These are phyloP conservation scores for Nothoprocta pentlandii DNA, from an alignment of 2,113 vertebrate genomes.

Conservation along the genomic window DNA sequence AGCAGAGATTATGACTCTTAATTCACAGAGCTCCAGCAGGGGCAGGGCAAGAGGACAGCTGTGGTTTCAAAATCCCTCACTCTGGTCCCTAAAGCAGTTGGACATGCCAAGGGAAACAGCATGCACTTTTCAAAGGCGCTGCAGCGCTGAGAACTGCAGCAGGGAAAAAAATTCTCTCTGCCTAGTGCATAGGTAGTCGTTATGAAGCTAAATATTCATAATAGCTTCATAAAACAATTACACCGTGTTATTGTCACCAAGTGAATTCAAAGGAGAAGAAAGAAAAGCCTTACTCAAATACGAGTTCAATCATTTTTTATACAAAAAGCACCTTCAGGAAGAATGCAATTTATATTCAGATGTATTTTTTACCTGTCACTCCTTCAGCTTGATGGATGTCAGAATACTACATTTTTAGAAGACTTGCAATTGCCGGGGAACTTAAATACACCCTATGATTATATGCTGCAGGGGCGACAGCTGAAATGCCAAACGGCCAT, in stretches of 20 bases:
- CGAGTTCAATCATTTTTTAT: constrained; percentile 51
- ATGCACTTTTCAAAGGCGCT: not conserved
- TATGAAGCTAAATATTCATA: constrained; percentile 26
- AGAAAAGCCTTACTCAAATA: not conserved
- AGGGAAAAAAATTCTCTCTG: not conserved
- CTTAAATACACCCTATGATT: constrained; percentile 64
- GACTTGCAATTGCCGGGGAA: constrained; percentile 63
- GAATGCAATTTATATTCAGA: constrained; percentile 43
- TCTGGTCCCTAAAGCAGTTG: not conserved
- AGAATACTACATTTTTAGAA: constrained; percentile 58
- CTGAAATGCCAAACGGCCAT: constrained; percentile 40
- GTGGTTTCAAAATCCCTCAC: not conserved
- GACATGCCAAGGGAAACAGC: not conserved
- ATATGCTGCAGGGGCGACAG: constrained; percentile 33
- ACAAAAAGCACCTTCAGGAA: constrained; percentile 40
- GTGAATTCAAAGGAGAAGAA: not conserved
- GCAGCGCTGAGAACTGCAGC: not conserved
- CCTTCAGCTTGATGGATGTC: constrained; percentile 56
- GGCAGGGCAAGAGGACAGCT: not conserved
- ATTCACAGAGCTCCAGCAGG: not conserved
- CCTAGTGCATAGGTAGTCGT: not conserved
- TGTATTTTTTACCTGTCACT: constrained; percentile 65
- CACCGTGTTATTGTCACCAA: not conserved
- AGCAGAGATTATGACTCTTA: not conserved
- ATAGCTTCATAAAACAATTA: constrained; percentile 41